A percentile compares a stretch with the other conserved stretches of the same genome.
Conservation (phyloP, 2,888 invertebrate genomes). For the Folsomia candida region DNA sequence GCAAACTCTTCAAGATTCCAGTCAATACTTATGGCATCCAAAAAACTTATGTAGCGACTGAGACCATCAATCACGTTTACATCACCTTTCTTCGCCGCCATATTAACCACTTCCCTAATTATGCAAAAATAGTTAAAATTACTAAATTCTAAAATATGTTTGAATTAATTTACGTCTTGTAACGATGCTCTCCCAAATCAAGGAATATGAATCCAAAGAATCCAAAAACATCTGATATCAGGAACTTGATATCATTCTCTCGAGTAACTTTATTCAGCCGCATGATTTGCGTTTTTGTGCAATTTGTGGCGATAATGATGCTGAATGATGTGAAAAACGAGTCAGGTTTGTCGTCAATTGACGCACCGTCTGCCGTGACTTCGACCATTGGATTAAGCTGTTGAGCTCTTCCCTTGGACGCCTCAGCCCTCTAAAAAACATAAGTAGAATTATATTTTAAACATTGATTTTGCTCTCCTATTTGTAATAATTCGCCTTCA, state of each 20-base stretch:
- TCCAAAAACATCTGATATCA: constrained; percentile 89
- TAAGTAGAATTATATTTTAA: constrained; percentile 13
- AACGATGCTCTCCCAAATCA: constrained; percentile 81
- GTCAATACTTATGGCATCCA: constrained; percentile 67
- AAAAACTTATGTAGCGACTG: constrained; percentile 64
- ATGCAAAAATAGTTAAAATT: background rate
- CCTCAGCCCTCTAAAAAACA: constrained; percentile 71
- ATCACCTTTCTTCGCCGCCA: constrained; percentile 33
- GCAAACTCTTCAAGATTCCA: constrained; percentile 62
- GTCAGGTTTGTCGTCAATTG: constrained; percentile 67
- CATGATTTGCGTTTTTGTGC: constrained; percentile 68
- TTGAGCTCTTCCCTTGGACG: constrained; percentile 73
- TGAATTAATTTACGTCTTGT: constrained; percentile 65
- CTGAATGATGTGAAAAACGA: constrained; percentile 72
- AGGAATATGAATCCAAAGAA: constrained; percentile 87
- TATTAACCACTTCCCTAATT: constrained; percentile 35
- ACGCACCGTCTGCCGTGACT: constrained; percentile 59
- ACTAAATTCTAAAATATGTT: background rate
- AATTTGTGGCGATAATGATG: constrained; percentile 73
- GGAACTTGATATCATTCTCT: constrained; percentile 73
- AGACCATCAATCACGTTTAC: constrained; percentile 53
- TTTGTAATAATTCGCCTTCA: background rate
- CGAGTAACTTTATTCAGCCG: constrained; percentile 75
- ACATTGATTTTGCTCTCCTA: background rate
- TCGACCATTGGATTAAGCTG: constrained; percentile 92